Evolutionary conservation across 2,888 invertebrate genomes (phyloP).

Genomic region (Nymphalis c-album): DNA sequence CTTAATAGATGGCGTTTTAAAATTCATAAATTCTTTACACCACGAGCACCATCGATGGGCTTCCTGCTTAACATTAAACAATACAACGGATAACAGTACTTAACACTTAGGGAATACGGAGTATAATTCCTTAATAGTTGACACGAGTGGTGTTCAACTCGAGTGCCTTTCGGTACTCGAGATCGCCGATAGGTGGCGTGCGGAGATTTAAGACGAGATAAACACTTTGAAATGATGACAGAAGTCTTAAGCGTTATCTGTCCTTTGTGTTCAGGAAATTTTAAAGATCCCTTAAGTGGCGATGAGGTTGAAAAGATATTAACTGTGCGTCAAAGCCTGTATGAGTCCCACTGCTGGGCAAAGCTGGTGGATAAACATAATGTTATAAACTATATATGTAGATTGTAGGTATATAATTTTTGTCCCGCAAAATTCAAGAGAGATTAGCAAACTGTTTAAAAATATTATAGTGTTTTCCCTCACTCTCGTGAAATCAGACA

Average conservation of each 20-base stretch:
- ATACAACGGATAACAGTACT: not conserved
- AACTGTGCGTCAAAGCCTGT: not conserved
- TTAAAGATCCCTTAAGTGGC: not conserved
- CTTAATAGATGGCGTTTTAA: slow-evolving; percentile 19
- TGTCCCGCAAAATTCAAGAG: too few species aligned
- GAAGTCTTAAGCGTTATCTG: not conserved
- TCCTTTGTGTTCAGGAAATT: slow-evolving; percentile 4
- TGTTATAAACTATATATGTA: too few species aligned
- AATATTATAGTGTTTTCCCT: too few species aligned
- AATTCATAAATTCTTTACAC: slow-evolving; percentile 21
- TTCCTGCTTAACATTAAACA: slow-evolving; percentile 16
- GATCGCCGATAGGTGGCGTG: slow-evolving; percentile 26
- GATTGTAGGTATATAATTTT: too few species aligned
- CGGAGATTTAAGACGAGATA: slow-evolving; percentile 13
- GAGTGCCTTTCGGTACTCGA: slow-evolving; percentile 8
- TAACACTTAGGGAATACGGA: not conserved
- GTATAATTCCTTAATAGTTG: not conserved
- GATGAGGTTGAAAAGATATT: not conserved
- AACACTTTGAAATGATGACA: slow-evolving; percentile 16
- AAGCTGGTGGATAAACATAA: too few species aligned
- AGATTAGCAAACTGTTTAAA: too few species aligned
- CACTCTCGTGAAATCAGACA: too few species aligned
- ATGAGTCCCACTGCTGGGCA: too few species aligned
- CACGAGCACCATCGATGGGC: slow-evolving; percentile 14
- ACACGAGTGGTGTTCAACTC: not conserved